A percentile compares a stretch with the other conserved stretches of the same genome.
phyloP scores from a whole-genome alignment of 2,888 invertebrate genomes.

The Teleogryllus oceanicus region DNA sequence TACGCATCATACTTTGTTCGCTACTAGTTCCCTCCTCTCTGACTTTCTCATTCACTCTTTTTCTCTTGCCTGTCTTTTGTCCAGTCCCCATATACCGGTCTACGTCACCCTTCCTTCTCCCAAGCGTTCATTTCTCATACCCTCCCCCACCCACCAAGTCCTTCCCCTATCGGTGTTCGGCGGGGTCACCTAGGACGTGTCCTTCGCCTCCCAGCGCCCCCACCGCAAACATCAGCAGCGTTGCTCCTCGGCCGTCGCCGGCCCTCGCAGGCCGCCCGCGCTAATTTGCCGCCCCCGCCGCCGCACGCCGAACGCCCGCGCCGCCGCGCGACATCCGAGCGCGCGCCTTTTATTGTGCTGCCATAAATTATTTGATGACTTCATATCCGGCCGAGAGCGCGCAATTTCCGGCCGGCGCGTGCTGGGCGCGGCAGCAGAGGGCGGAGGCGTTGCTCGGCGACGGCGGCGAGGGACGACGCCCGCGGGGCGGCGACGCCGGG shows the following conservation, averaged over 20 bases:
- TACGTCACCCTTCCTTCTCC: background rate
- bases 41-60: background rate
- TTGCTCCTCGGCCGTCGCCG: background rate
- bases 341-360: slow-evolving; percentile 7
- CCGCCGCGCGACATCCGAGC: background rate
- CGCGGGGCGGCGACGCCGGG: background rate
- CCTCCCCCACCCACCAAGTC: background rate
- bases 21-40: background rate
- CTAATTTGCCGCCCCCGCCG: background rate
- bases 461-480: background rate
- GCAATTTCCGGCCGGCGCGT: background rate
- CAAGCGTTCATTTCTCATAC: background rate
- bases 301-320: background rate
- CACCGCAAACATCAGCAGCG: no score
- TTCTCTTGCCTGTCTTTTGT: background rate
- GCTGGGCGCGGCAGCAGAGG: background rate
- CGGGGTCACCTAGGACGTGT: no score
- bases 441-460: background rate
- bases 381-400: slow-evolving; percentile 9
- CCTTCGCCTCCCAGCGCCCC: no score
- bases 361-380: slow-evolving; percentile 18
- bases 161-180: no score
- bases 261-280: background rate
- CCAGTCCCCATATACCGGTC: background rate
- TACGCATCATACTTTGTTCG: no score